phyloP scores from a whole-genome alignment of 35 echinoderm and acorn worm genomes.

The Diadema setosum region DNA sequence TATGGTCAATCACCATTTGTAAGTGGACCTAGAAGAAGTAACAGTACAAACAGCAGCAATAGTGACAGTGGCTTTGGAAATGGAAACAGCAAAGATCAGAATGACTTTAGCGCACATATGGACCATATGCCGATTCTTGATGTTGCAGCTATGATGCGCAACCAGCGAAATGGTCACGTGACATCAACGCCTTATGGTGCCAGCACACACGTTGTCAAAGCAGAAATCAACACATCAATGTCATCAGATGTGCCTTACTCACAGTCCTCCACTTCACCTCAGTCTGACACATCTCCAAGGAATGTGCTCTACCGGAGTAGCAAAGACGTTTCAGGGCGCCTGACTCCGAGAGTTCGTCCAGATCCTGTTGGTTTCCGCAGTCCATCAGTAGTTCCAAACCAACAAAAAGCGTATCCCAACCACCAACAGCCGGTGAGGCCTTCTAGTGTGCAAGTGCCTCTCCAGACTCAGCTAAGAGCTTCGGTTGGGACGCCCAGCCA shows the following conservation, averaged over 20 bases:
- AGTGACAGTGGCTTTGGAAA: slow-evolving; percentile 98
- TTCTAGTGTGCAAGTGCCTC: slow-evolving; percentile 10
- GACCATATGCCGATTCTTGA: slow-evolving; percentile 57
- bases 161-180: slow-evolving; percentile 4
- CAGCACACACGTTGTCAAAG: slow-evolving; percentile 30
- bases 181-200: neutral
- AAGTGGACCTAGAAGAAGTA: slow-evolving; percentile 51
- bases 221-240: slow-evolving; percentile 39
- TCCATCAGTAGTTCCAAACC: neutral
- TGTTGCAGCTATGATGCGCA: slow-evolving; percentile 75
- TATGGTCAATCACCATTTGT: slow-evolving; percentile 69
- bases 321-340: slow-evolving; percentile 29
- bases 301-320: neutral
- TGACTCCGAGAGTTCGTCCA: slow-evolving; percentile 85
- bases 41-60: slow-evolving; percentile 92
- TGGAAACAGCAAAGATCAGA: slow-evolving; percentile 41
- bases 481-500: neutral
- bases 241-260: slow-evolving; percentile 72
- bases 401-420: neutral
- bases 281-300: slow-evolving; percentile 30
- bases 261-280: slow-evolving; percentile 40
- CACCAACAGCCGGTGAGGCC: neutral
- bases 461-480: neutral
- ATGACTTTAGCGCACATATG: slow-evolving; percentile 34
- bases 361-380: slow-evolving; percentile 69